Evolutionary conservation across 2,113 vertebrate genomes (phyloP).

Genomic region (Ceyx melanurus): DNA sequence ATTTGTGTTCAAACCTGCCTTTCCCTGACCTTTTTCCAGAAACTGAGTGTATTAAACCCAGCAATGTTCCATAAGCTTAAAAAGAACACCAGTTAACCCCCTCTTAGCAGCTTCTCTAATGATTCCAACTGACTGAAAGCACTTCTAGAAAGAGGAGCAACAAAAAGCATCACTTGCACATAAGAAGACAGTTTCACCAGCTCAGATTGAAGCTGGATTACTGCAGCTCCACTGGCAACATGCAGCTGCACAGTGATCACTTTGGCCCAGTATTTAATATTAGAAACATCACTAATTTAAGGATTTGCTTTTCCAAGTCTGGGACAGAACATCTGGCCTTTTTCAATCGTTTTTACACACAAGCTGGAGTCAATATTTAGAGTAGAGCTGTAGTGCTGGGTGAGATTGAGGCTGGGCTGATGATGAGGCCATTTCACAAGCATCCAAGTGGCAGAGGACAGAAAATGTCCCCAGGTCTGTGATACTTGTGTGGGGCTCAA

Average conservation of each 20-base stretch:
- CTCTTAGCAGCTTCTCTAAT: neutral
- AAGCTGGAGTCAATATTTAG: neutral
- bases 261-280: neutral
- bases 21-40: conserved; percentile 11
- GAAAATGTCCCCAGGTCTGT: neutral
- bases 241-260: neutral
- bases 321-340: neutral
- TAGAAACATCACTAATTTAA: neutral
- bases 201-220: neutral
- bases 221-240: neutral
- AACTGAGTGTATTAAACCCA: conserved; percentile 17
- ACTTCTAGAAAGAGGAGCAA: neutral
- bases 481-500: neutral
- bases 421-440: neutral
- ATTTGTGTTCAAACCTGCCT: conserved; percentile 22
- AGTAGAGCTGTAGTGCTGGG: neutral
- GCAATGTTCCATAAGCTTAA: neutral
- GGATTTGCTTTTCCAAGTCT: neutral
- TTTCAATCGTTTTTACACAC: neutral
- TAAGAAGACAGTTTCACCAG: neutral
- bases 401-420: neutral
- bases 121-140: neutral
- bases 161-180: neutral
- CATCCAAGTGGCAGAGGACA: neutral
- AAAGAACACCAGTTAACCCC: neutral